Evolutionary conservation across 2,797 vertebrate genomes (phyloP).

Genomic region (Helarctos malayanus): DNA sequence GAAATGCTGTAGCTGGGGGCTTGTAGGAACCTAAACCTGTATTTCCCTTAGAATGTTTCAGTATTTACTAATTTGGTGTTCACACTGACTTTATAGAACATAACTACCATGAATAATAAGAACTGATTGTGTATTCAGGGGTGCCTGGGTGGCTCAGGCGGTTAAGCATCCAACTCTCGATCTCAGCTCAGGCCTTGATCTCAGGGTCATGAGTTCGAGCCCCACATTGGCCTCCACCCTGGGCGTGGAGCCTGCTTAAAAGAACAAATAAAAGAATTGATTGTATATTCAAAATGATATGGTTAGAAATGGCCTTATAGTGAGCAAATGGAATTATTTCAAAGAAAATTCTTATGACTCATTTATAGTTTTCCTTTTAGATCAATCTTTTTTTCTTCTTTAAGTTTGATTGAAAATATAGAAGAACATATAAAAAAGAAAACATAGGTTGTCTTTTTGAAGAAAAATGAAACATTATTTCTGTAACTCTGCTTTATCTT

Average conservation of each 20-base stretch:
- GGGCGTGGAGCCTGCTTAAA: background rate
- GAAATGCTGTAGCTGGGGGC: no score
- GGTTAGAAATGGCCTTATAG: background rate
- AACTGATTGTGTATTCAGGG: background rate
- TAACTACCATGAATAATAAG: background rate
- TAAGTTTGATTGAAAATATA: background rate
- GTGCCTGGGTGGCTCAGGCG: background rate
- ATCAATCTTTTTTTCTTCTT: background rate
- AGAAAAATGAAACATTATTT: background rate
- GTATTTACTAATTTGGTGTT: background rate
- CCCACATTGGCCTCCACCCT: background rate
- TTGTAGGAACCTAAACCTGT: background rate
- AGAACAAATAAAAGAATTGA: background rate
- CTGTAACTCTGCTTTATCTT: background rate
- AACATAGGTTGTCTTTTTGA: conserved; percentile 31
- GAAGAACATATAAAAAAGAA: background rate
- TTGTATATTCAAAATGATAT: background rate
- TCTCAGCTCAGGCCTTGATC: background rate
- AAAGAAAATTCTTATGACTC: background rate
- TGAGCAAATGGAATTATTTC: background rate
- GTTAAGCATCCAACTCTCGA: background rate
- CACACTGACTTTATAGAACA: background rate
- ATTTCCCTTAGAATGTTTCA: background rate
- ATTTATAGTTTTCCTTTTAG: conserved; percentile 18
- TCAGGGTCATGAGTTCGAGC: background rate